These are phyloP conservation scores for Saturnia pavonia DNA, from an alignment of 2,888 invertebrate genomes.

Conservation along the genomic window DNA sequence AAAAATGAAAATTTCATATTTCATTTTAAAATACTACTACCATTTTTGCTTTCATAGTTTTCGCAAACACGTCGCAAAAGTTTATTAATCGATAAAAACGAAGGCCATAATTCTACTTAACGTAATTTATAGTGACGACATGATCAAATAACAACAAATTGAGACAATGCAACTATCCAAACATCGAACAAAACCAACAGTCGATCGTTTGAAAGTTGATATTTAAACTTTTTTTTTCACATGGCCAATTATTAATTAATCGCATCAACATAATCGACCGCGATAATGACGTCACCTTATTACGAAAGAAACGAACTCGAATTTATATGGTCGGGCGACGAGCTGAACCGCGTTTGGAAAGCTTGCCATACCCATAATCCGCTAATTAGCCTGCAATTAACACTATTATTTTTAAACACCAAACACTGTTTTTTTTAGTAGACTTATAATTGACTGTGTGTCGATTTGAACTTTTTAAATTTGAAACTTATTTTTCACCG, in stretches of 20 bases:
- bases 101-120: conserved; percentile 49
- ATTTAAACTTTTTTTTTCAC: conserved; percentile 25
- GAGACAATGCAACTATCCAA: conserved; percentile 66
- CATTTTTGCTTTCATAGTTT: conserved; percentile 33
- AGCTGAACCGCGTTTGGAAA: conserved; percentile 59
- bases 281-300: conserved; percentile 76
- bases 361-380: conserved; percentile 68
- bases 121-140: conserved; percentile 28
- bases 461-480: conserved; percentile 37
- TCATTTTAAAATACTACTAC: conserved; percentile 12
- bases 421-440: conserved; percentile 11
- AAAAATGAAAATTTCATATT: conserved; percentile 7
- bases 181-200: conserved; percentile 25
- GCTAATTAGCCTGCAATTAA: conserved; percentile 65
- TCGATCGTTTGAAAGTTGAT: not conserved
- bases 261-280: conserved; percentile 55
- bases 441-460: conserved; percentile 37
- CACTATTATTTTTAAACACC: conserved; percentile 32
- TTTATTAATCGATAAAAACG: conserved; percentile 57
- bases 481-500: conserved; percentile 37
- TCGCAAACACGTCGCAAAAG: conserved; percentile 38
- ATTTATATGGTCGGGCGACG: conserved; percentile 64
- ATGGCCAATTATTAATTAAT: conserved; percentile 39
- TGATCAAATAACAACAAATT: conserved; percentile 36
- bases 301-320: conserved; percentile 68